Evolutionary conservation across 2,888 invertebrate species (phyloP).

Genomic region (Drosophila mulleri): DNA sequence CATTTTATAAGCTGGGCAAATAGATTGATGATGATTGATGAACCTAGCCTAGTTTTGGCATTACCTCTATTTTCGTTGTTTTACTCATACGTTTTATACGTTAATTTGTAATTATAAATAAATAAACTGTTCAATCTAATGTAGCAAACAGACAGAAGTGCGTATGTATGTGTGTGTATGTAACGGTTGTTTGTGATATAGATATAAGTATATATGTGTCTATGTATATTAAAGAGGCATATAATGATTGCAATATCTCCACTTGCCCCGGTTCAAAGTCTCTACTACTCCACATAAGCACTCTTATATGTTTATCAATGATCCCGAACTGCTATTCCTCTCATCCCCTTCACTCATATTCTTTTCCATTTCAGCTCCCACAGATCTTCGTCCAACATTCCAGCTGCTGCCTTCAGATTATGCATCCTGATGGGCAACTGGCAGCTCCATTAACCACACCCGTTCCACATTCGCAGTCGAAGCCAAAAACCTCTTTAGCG

Average conservation of each 20-base stretch:
- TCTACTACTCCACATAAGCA: too few species aligned
- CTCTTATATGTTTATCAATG: too few species aligned
- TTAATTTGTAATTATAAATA: not conserved
- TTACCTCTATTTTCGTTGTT: too few species aligned
- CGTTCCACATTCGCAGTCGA: not conserved
- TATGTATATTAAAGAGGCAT: too few species aligned
- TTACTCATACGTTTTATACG: not conserved
- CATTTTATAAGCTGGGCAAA: constrained; percentile 65
- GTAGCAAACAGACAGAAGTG: too few species aligned
- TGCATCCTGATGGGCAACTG: not conserved
- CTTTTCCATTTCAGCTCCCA: not conserved
- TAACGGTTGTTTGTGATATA: too few species aligned
- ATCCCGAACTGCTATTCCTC: not conserved
- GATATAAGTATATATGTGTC: too few species aligned
- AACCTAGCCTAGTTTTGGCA: not conserved
- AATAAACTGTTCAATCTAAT: not conserved
- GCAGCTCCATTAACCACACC: constrained; percentile 24
- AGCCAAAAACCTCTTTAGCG: not conserved
- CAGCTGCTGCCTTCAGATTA: not conserved
- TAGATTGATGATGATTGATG: constrained; percentile 24
- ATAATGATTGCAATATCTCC: too few species aligned
- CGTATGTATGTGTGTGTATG: too few species aligned
- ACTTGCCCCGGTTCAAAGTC: too few species aligned
- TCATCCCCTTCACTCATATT: not conserved
- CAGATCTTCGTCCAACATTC: too few species aligned